Evolutionary conservation across 2,797 vertebrate species (phyloP).

Genomic region (Pelobates cultripes): DNA sequence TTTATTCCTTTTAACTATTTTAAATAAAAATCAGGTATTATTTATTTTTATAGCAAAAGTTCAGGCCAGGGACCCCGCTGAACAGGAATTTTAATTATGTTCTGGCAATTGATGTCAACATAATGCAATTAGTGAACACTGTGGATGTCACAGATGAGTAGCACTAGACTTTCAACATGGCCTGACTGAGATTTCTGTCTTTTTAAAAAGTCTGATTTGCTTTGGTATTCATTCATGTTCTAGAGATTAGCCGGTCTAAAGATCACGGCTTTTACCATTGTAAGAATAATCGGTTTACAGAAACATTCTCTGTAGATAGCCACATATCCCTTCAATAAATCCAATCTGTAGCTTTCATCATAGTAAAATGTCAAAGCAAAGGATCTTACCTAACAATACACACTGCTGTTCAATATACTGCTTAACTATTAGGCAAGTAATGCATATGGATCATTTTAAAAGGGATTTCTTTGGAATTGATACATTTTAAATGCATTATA

Average conservation of each 20-base stretch:
- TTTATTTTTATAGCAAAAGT: neutral
- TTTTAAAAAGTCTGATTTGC: conserved; percentile 6
- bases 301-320: conserved; percentile 11
- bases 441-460: too few species aligned
- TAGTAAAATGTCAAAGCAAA: conserved; percentile 20
- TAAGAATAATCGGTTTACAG: conserved; percentile 39
- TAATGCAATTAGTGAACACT: conserved; percentile 18
- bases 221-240: conserved; percentile 18
- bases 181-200: neutral
- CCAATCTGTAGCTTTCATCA: conserved; percentile 10
- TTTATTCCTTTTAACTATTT: neutral
- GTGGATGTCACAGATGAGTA: conserved; percentile 15
- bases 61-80: neutral
- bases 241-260: conserved; percentile 33
- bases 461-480: too few species aligned
- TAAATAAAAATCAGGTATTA: neutral
- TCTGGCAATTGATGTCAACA: conserved; percentile 7
- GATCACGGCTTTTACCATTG: conserved; percentile 39
- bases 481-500: too few species aligned
- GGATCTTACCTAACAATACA: conserved; percentile 8
- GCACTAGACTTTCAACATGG: neutral
- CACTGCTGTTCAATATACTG: neutral
- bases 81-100: conserved; percentile 33
- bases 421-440: too few species aligned
- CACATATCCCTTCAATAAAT: conserved; percentile 6